phyloP scores from a whole-genome alignment of 2,888 invertebrate species.

The Phaedon cochleariae region DNA sequence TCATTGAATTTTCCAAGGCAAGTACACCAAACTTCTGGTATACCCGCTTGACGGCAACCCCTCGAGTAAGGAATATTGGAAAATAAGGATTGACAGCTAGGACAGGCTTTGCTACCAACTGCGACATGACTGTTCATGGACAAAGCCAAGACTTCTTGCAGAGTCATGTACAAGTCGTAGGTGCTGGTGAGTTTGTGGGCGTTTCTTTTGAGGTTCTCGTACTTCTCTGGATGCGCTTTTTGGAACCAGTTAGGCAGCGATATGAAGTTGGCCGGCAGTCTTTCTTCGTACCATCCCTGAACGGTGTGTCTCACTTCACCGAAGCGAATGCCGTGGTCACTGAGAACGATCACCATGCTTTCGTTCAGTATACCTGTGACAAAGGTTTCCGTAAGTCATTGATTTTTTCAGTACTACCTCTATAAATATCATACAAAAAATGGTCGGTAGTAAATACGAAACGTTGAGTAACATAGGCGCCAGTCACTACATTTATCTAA shows the following conservation, averaged over 20 bases:
- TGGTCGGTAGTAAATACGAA: too few relatives aligned
- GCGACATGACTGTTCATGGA: slow-evolving; percentile 59
- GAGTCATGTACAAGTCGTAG: slow-evolving; percentile 79
- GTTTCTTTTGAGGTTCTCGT: slow-evolving; percentile 69
- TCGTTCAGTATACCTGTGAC: slow-evolving; percentile 66
- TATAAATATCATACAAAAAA: too few relatives aligned
- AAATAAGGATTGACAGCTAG: slow-evolving; percentile 73
- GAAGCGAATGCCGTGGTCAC: slow-evolving; percentile 83
- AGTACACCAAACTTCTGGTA: slow-evolving; percentile 35
- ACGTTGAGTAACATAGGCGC: too few relatives aligned
- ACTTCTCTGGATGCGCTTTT: slow-evolving; percentile 65
- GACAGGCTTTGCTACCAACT: slow-evolving; percentile 66
- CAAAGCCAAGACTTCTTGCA: slow-evolving; percentile 69
- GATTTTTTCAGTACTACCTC: too few relatives aligned
- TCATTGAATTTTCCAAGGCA: slow-evolving; percentile 34
- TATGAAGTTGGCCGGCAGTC: slow-evolving; percentile 77
- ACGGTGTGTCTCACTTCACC: slow-evolving; percentile 73
- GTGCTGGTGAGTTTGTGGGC: slow-evolving; percentile 76
- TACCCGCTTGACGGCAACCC: slow-evolving; percentile 72
- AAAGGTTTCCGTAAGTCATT: neutral
- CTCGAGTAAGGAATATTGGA: slow-evolving; percentile 66
- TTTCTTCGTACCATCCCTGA: slow-evolving; percentile 82
- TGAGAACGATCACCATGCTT: slow-evolving; percentile 76
- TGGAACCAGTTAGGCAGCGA: slow-evolving; percentile 73
- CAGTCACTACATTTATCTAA: too few relatives aligned